Evolutionary conservation across 2,888 invertebrate genomes (phyloP).

Genomic region (Plebejus anna): DNA sequence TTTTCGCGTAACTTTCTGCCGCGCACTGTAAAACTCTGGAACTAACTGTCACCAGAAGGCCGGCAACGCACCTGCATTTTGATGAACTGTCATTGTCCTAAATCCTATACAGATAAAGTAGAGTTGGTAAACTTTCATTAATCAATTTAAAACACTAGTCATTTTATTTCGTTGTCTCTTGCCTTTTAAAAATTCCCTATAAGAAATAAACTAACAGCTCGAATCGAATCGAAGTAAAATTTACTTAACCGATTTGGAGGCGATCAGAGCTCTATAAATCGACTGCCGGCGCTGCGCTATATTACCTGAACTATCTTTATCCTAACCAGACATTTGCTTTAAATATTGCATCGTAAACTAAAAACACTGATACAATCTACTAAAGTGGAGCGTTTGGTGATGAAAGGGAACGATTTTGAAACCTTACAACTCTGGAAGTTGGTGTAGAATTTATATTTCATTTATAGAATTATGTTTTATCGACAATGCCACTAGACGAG

Average conservation of each 20-base stretch:
- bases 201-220: not conserved
- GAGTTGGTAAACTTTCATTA: no score
- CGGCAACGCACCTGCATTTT: no score
- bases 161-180: no score
- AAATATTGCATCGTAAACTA: not conserved
- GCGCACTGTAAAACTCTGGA: no score
- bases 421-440: not conserved
- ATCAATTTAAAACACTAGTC: no score
- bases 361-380: constrained; percentile 10
- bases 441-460: not conserved
- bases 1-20: no score
- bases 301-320: constrained; percentile 59
- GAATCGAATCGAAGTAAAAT: not conserved
- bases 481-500: not conserved
- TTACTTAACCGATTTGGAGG: constrained; percentile 17
- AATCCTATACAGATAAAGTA: no score
- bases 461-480: not conserved
- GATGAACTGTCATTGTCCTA: no score
- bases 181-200: no score
- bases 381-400: constrained; percentile 1
- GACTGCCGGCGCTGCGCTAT: constrained; percentile 47
- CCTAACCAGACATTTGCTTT: constrained; percentile 54
- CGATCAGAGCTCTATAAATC: constrained; percentile 55
- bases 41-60: no score
- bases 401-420: not conserved